Evolutionary conservation across 2,888 invertebrate species (phyloP).

Genomic region (Lysandra bellargus): DNA sequence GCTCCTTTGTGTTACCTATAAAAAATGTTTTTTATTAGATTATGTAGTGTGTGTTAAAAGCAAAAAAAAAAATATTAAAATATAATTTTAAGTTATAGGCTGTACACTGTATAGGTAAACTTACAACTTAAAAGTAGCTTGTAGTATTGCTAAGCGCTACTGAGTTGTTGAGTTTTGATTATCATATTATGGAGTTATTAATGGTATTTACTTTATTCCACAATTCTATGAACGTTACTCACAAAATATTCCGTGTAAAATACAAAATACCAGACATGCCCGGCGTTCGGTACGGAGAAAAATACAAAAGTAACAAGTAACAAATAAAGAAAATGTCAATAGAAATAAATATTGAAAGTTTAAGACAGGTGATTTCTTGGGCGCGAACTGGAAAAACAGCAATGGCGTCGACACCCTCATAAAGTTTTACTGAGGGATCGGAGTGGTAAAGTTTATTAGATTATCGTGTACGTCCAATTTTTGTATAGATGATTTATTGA

Average conservation of each 20-base stretch:
- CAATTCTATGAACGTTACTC: not conserved
- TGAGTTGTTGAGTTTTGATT: no score
- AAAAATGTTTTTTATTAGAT: not conserved
- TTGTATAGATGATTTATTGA: constrained; percentile 45
- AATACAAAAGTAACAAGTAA: not conserved
- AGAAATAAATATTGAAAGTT: constrained; percentile 30
- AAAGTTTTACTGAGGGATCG: constrained; percentile 43
- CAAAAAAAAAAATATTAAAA: not conserved
- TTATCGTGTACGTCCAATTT: constrained; percentile 42
- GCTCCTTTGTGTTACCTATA: not conserved
- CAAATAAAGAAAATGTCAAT: constrained; percentile 29
- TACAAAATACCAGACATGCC: not conserved
- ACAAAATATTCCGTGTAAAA: not conserved
- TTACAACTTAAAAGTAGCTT: not conserved
- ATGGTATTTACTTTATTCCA: not conserved
- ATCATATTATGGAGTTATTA: not conserved
- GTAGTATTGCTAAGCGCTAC: not conserved
- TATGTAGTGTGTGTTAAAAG: no score
- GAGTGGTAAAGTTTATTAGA: constrained; percentile 44
- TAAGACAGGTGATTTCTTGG: constrained; percentile 8
- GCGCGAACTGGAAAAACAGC: constrained; percentile 36
- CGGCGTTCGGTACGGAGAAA: not conserved
- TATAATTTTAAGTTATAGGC: no score
- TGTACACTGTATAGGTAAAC: no score
- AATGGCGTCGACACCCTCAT: constrained; percentile 38